phyloP scores from a whole-genome alignment of 2,797 vertebrate genomes.

The Enteromius treurensis region DNA sequence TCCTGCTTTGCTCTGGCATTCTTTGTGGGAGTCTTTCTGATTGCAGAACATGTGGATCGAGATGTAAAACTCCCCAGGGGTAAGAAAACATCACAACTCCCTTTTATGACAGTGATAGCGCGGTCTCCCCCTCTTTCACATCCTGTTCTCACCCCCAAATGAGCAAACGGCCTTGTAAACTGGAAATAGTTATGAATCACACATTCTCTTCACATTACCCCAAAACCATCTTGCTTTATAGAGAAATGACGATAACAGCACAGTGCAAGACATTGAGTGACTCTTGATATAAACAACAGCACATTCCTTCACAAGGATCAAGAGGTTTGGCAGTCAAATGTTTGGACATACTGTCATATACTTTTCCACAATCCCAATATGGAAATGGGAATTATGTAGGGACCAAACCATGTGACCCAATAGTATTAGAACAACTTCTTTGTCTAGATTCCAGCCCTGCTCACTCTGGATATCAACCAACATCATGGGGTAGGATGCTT shows the following conservation, averaged over 20 bases:
- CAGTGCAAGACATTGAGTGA: background rate
- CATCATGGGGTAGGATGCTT: background rate
- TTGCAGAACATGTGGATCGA: constrained; percentile 26
- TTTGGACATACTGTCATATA: constrained; percentile 1
- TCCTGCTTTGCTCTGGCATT: constrained; percentile 1
- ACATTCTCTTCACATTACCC: background rate
- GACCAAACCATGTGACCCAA: background rate
- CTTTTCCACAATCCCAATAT: background rate
- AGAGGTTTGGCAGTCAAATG: background rate
- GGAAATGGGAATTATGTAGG: background rate
- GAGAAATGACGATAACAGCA: background rate
- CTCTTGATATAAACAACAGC: constrained; percentile 8
- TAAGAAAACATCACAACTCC: background rate
- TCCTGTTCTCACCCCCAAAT: constrained; percentile 18
- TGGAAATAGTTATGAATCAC: background rate
- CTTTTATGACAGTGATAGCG: background rate
- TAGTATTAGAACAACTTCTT: background rate
- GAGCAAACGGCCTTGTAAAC: background rate
- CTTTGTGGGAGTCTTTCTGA: constrained; percentile 25
- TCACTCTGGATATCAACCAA: background rate
- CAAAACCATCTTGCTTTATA: background rate
- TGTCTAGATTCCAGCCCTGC: background rate
- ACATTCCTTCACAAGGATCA: background rate
- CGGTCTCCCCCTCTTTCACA: background rate
- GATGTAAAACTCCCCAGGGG: constrained; percentile 21